A percentile compares a stretch with the other conserved stretches of the same genome.
Evolutionary conservation across 2,888 invertebrate genomes (phyloP).

Genomic region (Diarsia brunnea): DNA sequence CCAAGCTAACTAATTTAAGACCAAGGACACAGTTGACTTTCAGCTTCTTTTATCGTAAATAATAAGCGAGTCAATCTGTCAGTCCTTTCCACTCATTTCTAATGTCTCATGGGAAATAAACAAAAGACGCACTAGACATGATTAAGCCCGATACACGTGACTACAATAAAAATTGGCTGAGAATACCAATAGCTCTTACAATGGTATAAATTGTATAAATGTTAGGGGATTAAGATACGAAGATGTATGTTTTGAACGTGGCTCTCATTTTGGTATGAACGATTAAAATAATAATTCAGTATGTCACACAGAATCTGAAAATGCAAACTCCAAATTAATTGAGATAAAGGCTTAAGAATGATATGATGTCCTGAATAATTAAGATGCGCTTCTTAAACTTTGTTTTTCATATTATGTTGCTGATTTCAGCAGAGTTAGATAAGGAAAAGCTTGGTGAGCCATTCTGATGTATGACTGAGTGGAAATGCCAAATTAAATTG

Average conservation of each 20-base stretch:
- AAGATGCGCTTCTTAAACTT: too few species aligned
- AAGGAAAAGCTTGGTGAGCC: too few species aligned
- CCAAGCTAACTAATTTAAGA: not conserved
- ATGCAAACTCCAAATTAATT: not conserved
- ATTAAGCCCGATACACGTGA: slow-evolving; percentile 3
- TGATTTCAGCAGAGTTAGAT: not conserved
- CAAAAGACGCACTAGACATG: slow-evolving; percentile 19
- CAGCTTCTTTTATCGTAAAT: too few species aligned
- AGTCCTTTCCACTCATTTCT: not conserved
- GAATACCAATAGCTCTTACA: not conserved
- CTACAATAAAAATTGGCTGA: not conserved
- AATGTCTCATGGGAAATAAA: slow-evolving; percentile 25
- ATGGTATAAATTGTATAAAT: not conserved
- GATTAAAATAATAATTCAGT: too few species aligned
- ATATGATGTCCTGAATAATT: not conserved
- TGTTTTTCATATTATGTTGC: too few species aligned
- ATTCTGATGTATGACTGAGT: too few species aligned
- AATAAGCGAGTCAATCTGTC: not conserved
- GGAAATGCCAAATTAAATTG: too few species aligned
- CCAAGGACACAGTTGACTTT: not conserved
- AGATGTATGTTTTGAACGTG: not conserved
- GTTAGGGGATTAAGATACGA: not conserved
- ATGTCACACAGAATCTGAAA: not conserved
- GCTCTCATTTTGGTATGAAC: not conserved
- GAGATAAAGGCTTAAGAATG: not conserved